phyloP scores from a whole-genome alignment of 2,888 invertebrate species.

The Junonia oenone region DNA sequence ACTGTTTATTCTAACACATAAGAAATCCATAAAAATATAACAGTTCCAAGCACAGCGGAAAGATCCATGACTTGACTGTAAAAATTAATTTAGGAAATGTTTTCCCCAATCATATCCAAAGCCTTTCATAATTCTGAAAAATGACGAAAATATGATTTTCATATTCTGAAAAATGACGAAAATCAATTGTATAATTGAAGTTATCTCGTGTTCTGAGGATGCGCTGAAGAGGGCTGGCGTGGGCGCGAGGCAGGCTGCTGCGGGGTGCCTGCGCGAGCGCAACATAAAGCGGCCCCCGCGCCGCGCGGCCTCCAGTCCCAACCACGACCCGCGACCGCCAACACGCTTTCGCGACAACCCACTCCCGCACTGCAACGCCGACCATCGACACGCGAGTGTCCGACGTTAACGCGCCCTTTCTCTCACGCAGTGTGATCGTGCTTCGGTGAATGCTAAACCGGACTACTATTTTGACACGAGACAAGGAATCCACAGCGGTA shows the following conservation, averaged over 20 bases:
- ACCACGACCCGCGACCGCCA: constrained; percentile 62
- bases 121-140: no score
- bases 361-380: constrained; percentile 56
- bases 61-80: no score
- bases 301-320: constrained; percentile 74
- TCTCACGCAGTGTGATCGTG: constrained; percentile 76
- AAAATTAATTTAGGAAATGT: no score
- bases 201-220: neutral
- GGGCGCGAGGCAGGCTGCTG: constrained; percentile 32
- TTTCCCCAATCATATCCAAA: no score
- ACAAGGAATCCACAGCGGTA: constrained; percentile 51
- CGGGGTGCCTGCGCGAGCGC: constrained; percentile 55
- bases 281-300: constrained; percentile 69
- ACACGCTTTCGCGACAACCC: constrained; percentile 63
- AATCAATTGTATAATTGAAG: no score
- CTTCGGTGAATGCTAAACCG: constrained; percentile 75
- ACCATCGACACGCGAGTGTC: constrained; percentile 63
- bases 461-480: constrained; percentile 62
- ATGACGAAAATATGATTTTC: no score
- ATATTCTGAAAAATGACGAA: no score
- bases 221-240: neutral
- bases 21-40: no score
- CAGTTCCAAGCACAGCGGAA: no score
- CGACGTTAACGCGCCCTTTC: constrained; percentile 66
- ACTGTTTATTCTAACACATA: no score